Percentiles rank a stretch among this genome's conserved stretches.
Evolutionary conservation across 2,113 vertebrate species (phyloP).

Genomic region (Melanerpes formicivorus): DNA sequence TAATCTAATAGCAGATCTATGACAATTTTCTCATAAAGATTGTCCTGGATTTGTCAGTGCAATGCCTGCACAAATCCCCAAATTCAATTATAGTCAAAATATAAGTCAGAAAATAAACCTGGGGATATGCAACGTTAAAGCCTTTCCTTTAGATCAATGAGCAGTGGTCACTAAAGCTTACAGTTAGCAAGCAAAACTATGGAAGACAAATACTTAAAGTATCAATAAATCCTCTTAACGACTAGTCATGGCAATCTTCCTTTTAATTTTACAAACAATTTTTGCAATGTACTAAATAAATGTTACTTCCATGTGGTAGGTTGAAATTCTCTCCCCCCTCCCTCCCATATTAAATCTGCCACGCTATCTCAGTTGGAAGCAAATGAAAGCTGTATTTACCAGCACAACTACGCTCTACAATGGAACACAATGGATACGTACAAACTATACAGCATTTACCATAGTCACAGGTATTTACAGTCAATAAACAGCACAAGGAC

Average conservation of each 20-base stretch:
- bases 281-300: background rate
- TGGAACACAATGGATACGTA: too few species aligned
- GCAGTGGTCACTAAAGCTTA: background rate
- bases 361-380: too few species aligned
- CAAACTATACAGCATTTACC: too few species aligned
- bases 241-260: background rate
- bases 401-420: too few species aligned
- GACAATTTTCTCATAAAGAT: background rate
- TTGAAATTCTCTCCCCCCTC: too few species aligned
- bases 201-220: background rate
- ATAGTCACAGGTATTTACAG: too few species aligned
- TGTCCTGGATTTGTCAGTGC: background rate
- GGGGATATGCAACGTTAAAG: background rate
- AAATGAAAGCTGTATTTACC: too few species aligned
- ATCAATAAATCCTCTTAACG: background rate
- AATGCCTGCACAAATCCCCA: background rate
- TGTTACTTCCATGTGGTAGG: too few species aligned
- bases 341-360: too few species aligned
- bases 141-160: background rate
- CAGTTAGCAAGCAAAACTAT: background rate
- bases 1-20: background rate
- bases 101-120: background rate
- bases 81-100: background rate
- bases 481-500: too few species aligned
- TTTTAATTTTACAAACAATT: background rate